These are phyloP conservation scores for Hyposoter didymator DNA, from an alignment of 2,888 invertebrate genomes.

Conservation along the genomic window DNA sequence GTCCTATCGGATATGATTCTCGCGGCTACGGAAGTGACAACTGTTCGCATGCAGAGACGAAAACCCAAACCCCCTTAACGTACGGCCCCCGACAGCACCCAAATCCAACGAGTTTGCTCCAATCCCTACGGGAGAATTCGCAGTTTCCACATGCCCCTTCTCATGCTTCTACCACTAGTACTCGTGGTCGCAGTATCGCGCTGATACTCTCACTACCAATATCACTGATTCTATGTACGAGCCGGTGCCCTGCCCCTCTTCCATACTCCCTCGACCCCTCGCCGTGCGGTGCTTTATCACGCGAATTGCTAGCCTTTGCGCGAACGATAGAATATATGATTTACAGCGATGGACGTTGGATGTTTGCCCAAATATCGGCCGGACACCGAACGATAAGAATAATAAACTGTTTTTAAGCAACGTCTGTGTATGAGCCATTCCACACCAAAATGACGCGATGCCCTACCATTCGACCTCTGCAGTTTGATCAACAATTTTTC, in stretches of 20 bases:
- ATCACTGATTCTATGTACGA: conserved; percentile 21
- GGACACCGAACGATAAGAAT: conserved; percentile 55
- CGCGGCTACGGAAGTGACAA: conserved; percentile 63
- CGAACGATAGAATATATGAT: conserved; percentile 65
- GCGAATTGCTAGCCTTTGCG: conserved; percentile 39
- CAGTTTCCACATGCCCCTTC: conserved; percentile 40
- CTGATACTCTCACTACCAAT: conserved; percentile 4
- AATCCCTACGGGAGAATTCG: conserved; percentile 49
- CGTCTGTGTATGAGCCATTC: not conserved
- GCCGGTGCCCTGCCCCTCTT: not conserved
- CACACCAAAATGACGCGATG: not conserved
- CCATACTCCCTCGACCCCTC: not conserved
- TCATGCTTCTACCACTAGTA: conserved; percentile 35
- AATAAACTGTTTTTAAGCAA: conserved; percentile 61
- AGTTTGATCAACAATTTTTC: not conserved
- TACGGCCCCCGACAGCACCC: conserved; percentile 18
- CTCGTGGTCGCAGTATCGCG: not conserved
- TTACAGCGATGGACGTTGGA: conserved; percentile 63
- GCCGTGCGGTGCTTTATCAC: conserved; percentile 55
- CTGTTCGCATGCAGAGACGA: conserved; percentile 46
- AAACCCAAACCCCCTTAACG: conserved; percentile 40
- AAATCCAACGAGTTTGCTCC: conserved; percentile 30
- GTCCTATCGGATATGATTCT: conserved; percentile 57
- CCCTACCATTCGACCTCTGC: not conserved
- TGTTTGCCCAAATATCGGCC: conserved; percentile 65